Base-by-base conservation (phyloP, 23 tunicate genomes). In the Trididemnum clinides region DNA sequence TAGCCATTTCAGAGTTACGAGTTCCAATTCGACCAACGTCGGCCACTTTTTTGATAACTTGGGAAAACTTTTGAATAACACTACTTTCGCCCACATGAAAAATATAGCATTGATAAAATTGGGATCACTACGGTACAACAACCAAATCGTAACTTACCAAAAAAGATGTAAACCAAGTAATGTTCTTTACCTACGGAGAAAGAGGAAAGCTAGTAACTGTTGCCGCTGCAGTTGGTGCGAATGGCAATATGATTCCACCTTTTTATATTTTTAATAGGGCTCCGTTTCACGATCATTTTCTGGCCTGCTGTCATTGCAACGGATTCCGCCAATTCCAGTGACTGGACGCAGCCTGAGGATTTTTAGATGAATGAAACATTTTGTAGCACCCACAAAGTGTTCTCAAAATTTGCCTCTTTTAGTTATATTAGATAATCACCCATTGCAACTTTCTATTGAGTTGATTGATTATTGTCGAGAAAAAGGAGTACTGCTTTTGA, bases 71-170 rank as follows among this genome's bases (percentile, higher is more conserved):
- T 33, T 82, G 76, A 34, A 5, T 7, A 22, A 63, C 54, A 82
- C 57, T 22, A 71, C 54, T 82, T 59, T 82, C 81, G 25, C 20
- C 81, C 81, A 6, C 26, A 31, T 30, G 44, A 82, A 7, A 70
- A 71, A 3, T 82, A 33, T n/a, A 82, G 71, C 35, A 28, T 82
- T n/a, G 81, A 82, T 36, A 81, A 82, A 82, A 32, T 51, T 15
- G 86, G 86, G 25, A 37, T 82, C 76, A 70, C 86, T 18, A 71
- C 86, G 27, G 77, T 62, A 21, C 81, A 82, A 81, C 58, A 50
- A 23, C 86, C 57, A 20, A 28, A 70, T 33, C 81, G 81, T 3
- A 63, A 71, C 32, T 82, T 1, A 50, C 86, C 71, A 21, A 82
- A 71, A 82, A 71, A 34, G 86, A 82, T 5, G 12, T 36, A 21